Base-by-base conservation (phyloP, 2,797 vertebrate genomes). In the Oceanodroma leucorhoa region DNA sequence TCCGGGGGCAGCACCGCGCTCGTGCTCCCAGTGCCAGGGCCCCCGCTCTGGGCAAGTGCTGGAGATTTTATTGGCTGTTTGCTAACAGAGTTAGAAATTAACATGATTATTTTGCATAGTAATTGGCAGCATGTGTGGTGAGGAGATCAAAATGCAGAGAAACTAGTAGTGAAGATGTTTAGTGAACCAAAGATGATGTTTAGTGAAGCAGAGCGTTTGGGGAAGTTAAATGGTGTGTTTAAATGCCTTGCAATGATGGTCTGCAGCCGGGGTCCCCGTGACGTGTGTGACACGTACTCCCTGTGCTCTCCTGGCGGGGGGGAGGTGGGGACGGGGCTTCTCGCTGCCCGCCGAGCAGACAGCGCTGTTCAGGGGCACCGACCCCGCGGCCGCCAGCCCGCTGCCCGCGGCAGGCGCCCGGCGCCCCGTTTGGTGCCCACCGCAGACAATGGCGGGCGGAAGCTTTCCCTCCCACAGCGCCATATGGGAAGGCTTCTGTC, bases 401-500 rank as follows among this genome's bases (percentile, higher is more conserved):
- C 46, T 1, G 11, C 4, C 9, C 3, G 0, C 89, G 84, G 92
- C 92, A 83, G 81, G 40, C 5, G 3, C 73, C 87, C 89, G 70
- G 65, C 2, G 1, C 1, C 9, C 83, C 54, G 11, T 2, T 24
- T 66, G 83, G 88, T 34, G 51, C 30, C 90, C 30, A 7, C 62
- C 3, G 0, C 94, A 58, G 84, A 81, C 93, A 55, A 4, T 7
- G 86, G 45, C 89, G 0, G 83, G 90, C 61, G 85, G 95, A 94
- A 94, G 81, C 80, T 89, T 77, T 71, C 60, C 82, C 86, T 93
- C 90, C 92, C 95, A 89, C 83, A 4, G 32, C 1, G 0, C 95
- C 93, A 83, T 87, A 85, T 29, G 75, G 92, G 53, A 26, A 81
- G 87, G 78, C 67, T 94, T 40, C 95, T 94, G 89, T 93, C 94